Conservation (phyloP, 2,797 vertebrate genomes). For the Helicolenus hilgendorfi region DNA sequence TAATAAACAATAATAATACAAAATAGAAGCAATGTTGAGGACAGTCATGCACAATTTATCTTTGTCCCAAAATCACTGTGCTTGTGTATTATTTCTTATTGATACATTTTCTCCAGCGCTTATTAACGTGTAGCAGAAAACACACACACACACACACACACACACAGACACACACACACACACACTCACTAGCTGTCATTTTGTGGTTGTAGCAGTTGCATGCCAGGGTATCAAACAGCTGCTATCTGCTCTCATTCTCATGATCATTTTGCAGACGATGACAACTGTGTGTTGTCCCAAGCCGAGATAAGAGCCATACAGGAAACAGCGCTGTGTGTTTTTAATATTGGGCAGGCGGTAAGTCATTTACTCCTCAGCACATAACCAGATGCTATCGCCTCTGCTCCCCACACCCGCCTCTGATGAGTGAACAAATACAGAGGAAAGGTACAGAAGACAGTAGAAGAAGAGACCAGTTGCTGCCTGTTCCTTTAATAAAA, state of each 20-base stretch:
- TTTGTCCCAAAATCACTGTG: not conserved
- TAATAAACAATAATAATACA: not conserved
- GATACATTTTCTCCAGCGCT: not conserved
- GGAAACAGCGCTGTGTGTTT: conserved; percentile 72
- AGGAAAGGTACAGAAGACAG: not conserved
- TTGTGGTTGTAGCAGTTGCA: conserved; percentile 26
- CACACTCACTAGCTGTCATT: conserved; percentile 15
- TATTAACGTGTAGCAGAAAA: not conserved
- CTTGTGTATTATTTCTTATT: not conserved
- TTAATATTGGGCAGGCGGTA: conserved; percentile 76
- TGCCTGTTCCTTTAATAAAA: not conserved
- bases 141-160: not conserved
- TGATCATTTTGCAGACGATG: conserved; percentile 70
- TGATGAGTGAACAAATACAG: conserved; percentile 49
- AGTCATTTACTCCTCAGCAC: conserved; percentile 78
- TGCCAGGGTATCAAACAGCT: conserved; percentile 59
- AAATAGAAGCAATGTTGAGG: not conserved
- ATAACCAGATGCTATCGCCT: conserved; percentile 76
- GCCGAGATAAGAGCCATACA: conserved; percentile 67
- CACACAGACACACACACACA: not conserved
- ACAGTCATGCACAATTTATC: not conserved
- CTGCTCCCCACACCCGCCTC: conserved; percentile 10
- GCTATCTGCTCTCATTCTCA: conserved; percentile 71
- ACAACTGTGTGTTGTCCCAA: conserved; percentile 70
- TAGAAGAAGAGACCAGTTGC: not conserved